phyloP scores from a whole-genome alignment of 1,140 invertebrate species.

The Lasioglossum baleicum region DNA sequence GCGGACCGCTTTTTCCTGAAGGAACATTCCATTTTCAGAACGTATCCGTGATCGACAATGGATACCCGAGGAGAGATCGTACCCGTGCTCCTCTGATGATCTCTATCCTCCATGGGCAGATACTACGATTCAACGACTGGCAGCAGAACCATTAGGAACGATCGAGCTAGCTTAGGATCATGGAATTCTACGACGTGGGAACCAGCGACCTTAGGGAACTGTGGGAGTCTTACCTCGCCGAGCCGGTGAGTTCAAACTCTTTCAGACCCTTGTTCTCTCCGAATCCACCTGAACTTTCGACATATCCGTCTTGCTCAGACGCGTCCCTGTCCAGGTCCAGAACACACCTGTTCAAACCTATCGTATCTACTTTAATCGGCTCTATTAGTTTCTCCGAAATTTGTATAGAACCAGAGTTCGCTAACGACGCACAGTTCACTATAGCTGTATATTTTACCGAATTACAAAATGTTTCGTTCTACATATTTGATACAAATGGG shows the following conservation, averaged over 20 bases:
- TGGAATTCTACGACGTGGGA: slow-evolving; percentile 85
- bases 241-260: slow-evolving; percentile 81
- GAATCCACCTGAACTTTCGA: not conserved
- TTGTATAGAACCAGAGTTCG: not conserved
- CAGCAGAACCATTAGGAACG: slow-evolving; percentile 46
- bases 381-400: not conserved
- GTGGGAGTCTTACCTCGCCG: slow-evolving; percentile 87
- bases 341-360: not conserved
- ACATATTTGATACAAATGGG: no score
- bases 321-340: no score
- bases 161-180: slow-evolving; percentile 75
- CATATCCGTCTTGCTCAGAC: not conserved
- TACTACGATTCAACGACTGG: slow-evolving; percentile 38
- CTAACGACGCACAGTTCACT: no score
- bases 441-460: no score
- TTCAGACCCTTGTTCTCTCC: not conserved
- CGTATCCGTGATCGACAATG: slow-evolving; percentile 35
- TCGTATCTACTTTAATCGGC: not conserved
- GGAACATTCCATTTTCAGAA: slow-evolving; percentile 21
- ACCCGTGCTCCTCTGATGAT: slow-evolving; percentile 30
- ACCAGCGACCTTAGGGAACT: slow-evolving; percentile 86
- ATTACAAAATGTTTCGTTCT: no score
- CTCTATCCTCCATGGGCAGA: slow-evolving; percentile 49
- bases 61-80: slow-evolving; percentile 34
- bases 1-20: not conserved